Evolutionary conservation across 2,797 vertebrate genomes (phyloP).

Genomic region (Bovichtus variegatus): DNA sequence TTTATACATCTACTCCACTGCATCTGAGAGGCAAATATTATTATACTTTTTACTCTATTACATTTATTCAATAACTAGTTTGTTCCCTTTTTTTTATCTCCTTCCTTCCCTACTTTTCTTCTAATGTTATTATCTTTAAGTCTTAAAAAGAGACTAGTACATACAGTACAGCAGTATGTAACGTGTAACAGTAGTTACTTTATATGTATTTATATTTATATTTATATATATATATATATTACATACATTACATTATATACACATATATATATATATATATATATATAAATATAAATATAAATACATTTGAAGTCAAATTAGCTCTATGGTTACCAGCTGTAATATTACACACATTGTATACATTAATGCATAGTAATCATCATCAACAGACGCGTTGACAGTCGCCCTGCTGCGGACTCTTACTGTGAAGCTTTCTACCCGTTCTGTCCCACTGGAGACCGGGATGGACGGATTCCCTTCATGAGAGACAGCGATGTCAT

Average conservation of each 20-base stretch:
- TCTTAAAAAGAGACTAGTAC: too few relatives aligned
- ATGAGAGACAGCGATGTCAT: conserved; percentile 89
- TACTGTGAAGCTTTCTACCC: conserved; percentile 94
- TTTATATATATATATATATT: too few relatives aligned
- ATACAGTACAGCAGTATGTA: too few relatives aligned
- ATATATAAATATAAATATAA: too few relatives aligned
- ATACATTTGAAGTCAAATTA: too few relatives aligned
- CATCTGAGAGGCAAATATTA: not conserved
- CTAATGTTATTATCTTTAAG: too few relatives aligned
- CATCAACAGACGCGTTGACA: conserved; percentile 89
- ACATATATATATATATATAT: not conserved
- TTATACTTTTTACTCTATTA: not conserved
- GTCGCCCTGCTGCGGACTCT: conserved; percentile 89
- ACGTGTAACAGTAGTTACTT: too few relatives aligned
- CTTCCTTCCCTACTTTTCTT: too few relatives aligned
- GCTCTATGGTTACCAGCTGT: not conserved
- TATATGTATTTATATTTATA: too few relatives aligned
- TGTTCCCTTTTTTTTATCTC: too few relatives aligned
- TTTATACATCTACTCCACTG: not conserved
- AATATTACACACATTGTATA: not conserved
- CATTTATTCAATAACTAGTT: not conserved
- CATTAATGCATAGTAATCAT: not conserved
- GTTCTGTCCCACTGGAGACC: conserved; percentile 93
- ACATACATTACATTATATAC: too few relatives aligned
- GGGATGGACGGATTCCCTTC: conserved; percentile 86